Evolutionary conservation across 2,797 vertebrate species (phyloP), one percentile per base, ranked within the genome.

Genomic region (Fistularia commersonii): DNA sequence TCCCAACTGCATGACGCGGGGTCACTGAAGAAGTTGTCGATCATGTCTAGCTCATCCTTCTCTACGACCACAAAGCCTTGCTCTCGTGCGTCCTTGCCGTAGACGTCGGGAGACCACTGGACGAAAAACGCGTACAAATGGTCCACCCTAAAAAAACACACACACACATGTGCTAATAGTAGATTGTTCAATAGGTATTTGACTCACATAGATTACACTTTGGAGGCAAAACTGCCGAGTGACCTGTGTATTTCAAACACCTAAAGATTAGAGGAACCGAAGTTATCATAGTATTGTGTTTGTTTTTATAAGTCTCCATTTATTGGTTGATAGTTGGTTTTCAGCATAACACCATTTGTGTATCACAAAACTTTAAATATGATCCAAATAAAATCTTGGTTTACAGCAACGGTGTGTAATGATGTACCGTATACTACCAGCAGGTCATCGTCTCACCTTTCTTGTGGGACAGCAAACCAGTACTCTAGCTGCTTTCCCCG

Each of bases 391-490:
- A 23, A 2, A 2, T 23, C 23, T 23, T 23, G 23, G 23, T 23
- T 23, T 23, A 23, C 23, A 23, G 23, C 23, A 23, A 23, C 4
- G 23, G 23, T 23, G 23, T 23, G 23, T 23, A 23, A 23, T 23
- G 23, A 23, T 4, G 2, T 23, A 41, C 41, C 3, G 8, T 15
- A 13, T 8, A 42, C 9, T 3, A 12, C 1, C 6, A 8, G 11
- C 32, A 43, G 5, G 14, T n/a, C 23, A 23, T 23, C 6, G 38
- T 51, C 85, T 81, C 57, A 98, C 97, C 96, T 93, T 76, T 99
- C 97, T 64, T 96, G 93, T 10, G 97, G 97, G 48, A 99, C 95
- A 15, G 97, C 97, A 78, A 99, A 99, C 97, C 97, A 99, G 70
- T 99, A 99, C 72, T 99, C 97, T 0, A 93, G 93, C 48, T 98